Conservation (phyloP, 2,797 vertebrate genomes). For the Acomys russatus region DNA sequence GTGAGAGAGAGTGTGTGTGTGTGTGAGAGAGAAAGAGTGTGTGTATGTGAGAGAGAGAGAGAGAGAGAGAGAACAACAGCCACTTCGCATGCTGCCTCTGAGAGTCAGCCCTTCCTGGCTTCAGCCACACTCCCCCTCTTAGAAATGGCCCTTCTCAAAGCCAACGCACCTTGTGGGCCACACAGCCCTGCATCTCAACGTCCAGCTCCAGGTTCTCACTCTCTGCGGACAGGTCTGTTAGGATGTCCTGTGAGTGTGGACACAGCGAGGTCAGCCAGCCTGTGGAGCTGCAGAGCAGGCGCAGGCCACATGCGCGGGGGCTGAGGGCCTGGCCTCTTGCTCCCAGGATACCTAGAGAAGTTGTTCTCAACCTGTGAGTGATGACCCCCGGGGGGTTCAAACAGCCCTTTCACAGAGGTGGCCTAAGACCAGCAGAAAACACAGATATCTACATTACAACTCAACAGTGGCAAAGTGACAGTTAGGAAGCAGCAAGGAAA, state of each 20-base stretch:
- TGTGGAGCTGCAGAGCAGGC: neutral
- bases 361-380: neutral
- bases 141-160: neutral
- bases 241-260: slow-evolving; percentile 91
- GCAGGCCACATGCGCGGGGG: rapidly evolving
- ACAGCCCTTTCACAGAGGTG: neutral
- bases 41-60: neutral
- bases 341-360: neutral
- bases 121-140: neutral
- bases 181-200: slow-evolving; percentile 93
- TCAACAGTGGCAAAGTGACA: neutral
- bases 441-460: neutral
- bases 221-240: slow-evolving; percentile 97
- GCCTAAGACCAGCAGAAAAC: neutral
- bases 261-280: neutral
- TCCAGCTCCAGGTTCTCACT: slow-evolving; percentile 94
- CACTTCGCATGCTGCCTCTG: neutral
- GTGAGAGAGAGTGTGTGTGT: too few species aligned
- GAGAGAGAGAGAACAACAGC: too few species aligned
- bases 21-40: too few species aligned
- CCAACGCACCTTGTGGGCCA: slow-evolving; percentile 94
- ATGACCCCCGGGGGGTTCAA: neutral
- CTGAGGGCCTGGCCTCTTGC: rapidly evolving
- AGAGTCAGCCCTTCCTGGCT: neutral
- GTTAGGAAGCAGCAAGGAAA: neutral